Conservation (phyloP, 2,797 vertebrate genomes). For the Cuculus canorus region DNA sequence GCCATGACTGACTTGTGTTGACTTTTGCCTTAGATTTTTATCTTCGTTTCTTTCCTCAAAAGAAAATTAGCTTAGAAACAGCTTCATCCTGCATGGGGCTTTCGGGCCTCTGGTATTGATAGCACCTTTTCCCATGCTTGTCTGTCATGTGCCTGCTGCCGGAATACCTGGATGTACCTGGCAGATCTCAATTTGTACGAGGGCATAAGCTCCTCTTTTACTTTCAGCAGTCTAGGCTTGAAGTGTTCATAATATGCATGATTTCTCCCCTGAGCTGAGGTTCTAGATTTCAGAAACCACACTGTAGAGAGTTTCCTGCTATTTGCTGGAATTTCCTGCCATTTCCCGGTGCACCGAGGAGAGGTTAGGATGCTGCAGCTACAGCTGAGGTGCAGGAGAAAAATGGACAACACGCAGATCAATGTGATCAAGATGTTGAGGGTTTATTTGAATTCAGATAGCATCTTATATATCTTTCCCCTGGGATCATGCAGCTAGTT, state of each 20-base stretch:
- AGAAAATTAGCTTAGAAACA: background rate
- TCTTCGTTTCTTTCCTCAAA: background rate
- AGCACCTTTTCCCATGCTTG: background rate
- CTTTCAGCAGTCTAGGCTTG: background rate
- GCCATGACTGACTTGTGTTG: background rate
- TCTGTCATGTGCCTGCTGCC: background rate
- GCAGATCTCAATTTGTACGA: background rate
- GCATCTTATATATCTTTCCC: too few species aligned
- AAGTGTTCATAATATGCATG: background rate
- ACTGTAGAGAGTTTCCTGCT: background rate
- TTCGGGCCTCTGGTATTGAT: background rate
- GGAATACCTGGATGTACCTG: background rate
- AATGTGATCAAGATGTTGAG: too few species aligned
- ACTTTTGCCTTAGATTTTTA: background rate
- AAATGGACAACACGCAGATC: too few species aligned
- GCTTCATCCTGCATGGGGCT: rapidly evolving
- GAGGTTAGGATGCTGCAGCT: background rate
- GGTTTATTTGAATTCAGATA: too few species aligned
- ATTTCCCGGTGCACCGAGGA: rapidly evolving
- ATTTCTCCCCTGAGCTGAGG: background rate
- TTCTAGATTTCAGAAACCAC: background rate
- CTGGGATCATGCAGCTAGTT: too few species aligned
- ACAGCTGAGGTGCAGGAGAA: background rate
- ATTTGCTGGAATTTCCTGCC: background rate
- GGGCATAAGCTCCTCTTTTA: background rate